phyloP scores from a whole-genome alignment of 1,140 invertebrate species.

The Ladona fulva region DNA sequence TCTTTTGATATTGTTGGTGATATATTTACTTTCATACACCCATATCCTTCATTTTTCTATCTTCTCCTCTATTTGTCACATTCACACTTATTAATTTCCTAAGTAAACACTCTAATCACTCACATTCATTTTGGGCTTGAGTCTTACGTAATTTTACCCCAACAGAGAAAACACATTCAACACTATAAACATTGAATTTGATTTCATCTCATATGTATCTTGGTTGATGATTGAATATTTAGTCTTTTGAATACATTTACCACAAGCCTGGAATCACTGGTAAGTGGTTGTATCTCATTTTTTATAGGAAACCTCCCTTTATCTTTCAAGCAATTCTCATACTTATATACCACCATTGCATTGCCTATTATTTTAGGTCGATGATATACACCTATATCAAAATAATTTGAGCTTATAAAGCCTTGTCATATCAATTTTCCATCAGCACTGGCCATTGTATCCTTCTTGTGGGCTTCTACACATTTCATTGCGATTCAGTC shows the following conservation, averaged over 20 bases:
- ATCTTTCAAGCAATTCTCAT: no score
- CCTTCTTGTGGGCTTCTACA: not conserved
- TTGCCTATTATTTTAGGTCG: not conserved
- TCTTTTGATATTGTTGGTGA: not conserved
- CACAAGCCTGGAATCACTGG: no score
- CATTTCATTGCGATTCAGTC: not conserved
- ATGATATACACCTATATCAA: not conserved
- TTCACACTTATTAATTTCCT: not conserved
- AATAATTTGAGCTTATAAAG: not conserved
- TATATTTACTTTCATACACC: not conserved
- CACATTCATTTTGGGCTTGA: not conserved
- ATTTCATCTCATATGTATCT: not conserved
- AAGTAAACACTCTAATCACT: not conserved
- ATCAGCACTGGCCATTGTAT: not conserved
- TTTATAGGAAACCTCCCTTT: no score
- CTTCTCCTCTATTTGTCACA: not conserved
- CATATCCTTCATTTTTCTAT: not conserved
- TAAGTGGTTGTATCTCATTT: no score
- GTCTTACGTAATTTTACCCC: not conserved
- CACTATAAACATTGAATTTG: constrained; percentile 7
- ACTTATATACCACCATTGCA: no score
- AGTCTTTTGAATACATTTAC: no score
- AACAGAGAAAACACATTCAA: not conserved
- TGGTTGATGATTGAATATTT: no score
- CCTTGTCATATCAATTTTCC: not conserved